phyloP scores from a whole-genome alignment of 2,888 invertebrate genomes.

The Helicoverpa assulta region DNA sequence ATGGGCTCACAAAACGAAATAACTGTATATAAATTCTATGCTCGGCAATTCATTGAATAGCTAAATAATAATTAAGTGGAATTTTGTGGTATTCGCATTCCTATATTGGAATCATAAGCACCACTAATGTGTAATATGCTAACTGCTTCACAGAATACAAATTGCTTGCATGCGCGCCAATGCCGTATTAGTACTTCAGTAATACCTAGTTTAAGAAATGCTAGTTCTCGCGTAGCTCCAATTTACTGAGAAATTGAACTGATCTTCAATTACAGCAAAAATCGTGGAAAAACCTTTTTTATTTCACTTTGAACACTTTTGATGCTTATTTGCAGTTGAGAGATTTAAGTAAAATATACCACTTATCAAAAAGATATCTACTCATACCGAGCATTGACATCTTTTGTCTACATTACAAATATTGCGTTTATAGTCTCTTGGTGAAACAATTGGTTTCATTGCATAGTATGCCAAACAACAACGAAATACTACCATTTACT shows the following conservation, averaged over 20 bases:
- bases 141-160: conserved; percentile 41
- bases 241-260: conserved; percentile 38
- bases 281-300: neutral
- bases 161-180: conserved; percentile 42
- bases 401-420: too few species aligned
- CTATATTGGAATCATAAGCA: conserved; percentile 28
- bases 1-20: neutral
- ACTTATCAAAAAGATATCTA: too few species aligned
- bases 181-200: conserved; percentile 26
- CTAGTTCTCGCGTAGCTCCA: conserved; percentile 19
- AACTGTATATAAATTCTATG: neutral
- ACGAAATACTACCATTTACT: conserved; percentile 18
- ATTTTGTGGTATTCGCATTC: conserved; percentile 14
- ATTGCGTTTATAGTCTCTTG: neutral
- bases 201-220: conserved; percentile 23
- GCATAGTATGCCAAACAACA: neutral
- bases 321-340: too few species aligned
- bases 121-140: conserved; percentile 30
- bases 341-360: too few species aligned
- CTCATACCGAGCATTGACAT: too few species aligned
- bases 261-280: conserved; percentile 1
- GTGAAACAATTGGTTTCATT: neutral
- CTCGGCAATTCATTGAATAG: neutral
- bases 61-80: neutral
- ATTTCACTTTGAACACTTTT: too few species aligned